Evolutionary conservation across 1,140 invertebrate species (phyloP).

Genomic region (Drosophila melanogaster): Release_6_plus_ISO1_MT NT_033779.5:1439001-1439500

Average conservation of each 20-base stretch:
- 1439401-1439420: slow-evolving; percentile 62
- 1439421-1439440: slow-evolving; percentile 54
- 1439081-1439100: slow-evolving; percentile 1
- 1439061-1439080: slow-evolving; percentile 43
- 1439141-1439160: not conserved
- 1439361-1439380: slow-evolving; percentile 67
- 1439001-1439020: slow-evolving; percentile 26
- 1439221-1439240: too few species aligned
- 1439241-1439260: slow-evolving; percentile 6
- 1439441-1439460: slow-evolving; percentile 53
- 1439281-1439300: slow-evolving; percentile 7
- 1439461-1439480: slow-evolving; percentile 49
- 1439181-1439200: too few species aligned
- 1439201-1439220: not conserved
- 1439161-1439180: too few species aligned
- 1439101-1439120: slow-evolving; percentile 1
- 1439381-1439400: slow-evolving; percentile 77
- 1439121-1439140: not conserved
- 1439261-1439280: slow-evolving; percentile 27
- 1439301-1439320: slow-evolving; percentile 49
- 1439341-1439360: slow-evolving; percentile 76
- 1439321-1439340: slow-evolving; percentile 66
- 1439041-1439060: slow-evolving; percentile 61
- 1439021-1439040: slow-evolving; percentile 51
- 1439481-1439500: slow-evolving; percentile 80